Conservation (phyloP, 1,140 invertebrate genomes). For the Neodiprion pinetum region DNA sequence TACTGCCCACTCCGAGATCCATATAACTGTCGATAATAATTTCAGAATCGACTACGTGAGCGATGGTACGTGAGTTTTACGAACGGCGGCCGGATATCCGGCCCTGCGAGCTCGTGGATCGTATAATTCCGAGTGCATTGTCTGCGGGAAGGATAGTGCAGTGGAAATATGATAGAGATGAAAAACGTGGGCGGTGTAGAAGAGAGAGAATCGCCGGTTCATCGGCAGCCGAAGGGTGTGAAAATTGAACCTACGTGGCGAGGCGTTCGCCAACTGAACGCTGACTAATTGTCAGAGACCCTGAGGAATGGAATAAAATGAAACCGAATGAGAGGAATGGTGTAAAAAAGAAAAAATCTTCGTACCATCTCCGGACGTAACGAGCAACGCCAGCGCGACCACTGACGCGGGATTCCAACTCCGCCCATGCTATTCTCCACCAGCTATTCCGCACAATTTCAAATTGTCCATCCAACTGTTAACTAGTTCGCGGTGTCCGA, state of each 20-base stretch:
- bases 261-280: no score
- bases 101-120: background rate
- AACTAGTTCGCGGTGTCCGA: conserved; percentile 40
- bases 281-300: no score
- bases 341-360: background rate
- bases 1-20: no score
- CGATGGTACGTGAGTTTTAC: background rate
- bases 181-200: background rate
- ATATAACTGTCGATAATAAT: background rate
- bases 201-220: no score
- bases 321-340: background rate
- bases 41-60: conserved; percentile 7
- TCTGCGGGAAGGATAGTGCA: background rate
- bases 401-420: conserved; percentile 25
- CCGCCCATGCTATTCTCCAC: conserved; percentile 13
- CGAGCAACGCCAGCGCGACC: conserved; percentile 36
- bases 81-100: background rate
- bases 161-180: background rate
- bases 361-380: background rate
- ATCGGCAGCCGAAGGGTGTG: no score
- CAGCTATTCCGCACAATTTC: conserved; percentile 39
- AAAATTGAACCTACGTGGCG: no score
- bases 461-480: conserved; percentile 49
- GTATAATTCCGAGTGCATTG: background rate
- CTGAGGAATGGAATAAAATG: no score